phyloP scores from a whole-genome alignment of 2,113 vertebrate species.

The Erpornis zantholeuca region DNA sequence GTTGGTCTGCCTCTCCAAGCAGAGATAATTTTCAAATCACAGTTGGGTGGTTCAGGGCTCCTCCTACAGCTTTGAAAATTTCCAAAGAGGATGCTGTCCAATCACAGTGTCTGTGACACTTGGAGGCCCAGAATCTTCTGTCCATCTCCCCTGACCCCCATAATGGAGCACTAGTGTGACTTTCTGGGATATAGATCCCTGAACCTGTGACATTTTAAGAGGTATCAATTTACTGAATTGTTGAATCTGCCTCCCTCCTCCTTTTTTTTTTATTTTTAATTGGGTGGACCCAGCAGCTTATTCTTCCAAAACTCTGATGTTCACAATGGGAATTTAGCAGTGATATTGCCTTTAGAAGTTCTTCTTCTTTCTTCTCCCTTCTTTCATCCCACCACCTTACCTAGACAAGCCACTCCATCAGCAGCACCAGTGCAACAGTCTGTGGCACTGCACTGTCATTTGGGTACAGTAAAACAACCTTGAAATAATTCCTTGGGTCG shows the following conservation, averaged over 20 bases:
- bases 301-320: neutral
- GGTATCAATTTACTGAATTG: neutral
- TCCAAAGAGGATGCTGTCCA: neutral
- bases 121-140: neutral
- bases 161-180: fast-evolving
- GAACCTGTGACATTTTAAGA: fast-evolving
- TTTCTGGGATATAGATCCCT: neutral
- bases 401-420: neutral
- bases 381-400: neutral
- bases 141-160: neutral
- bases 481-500: neutral
- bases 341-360: neutral
- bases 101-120: neutral
- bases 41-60: neutral
- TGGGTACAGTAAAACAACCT: neutral
- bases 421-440: neutral
- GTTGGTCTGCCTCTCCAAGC: neutral
- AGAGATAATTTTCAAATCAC: neutral
- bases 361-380: neutral
- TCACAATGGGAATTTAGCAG: neutral
- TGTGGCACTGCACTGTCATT: neutral
- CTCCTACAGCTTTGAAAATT: neutral
- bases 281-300: neutral
- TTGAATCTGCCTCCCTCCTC: fast-evolving
- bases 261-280: neutral